Base-by-base conservation (phyloP, 2,797 vertebrate species). In the Manis pentadactyla region DNA sequence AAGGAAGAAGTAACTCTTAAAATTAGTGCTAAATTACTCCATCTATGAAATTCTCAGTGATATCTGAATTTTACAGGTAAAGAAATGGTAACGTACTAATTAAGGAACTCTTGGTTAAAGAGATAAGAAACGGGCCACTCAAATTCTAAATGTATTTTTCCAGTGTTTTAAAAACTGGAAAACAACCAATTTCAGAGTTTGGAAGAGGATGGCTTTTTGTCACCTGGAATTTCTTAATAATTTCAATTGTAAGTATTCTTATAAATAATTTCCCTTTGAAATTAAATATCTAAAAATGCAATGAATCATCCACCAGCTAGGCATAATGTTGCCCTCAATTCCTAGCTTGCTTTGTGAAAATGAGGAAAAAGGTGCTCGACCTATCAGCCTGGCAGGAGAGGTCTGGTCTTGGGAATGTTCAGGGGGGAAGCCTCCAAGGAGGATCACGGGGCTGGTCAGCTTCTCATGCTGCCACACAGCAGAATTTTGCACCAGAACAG, bases 141-240 rank as follows among this genome's bases (percentile, higher is more conserved):
- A 49, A 46, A 85, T 82, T 69, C n/a, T 87, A 31, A 81, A 12
- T 81, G 46, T 18, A 71, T 27, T 71, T 39, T 1, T 8, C 9
- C 17, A 69, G 10, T 37, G 42, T 78, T 93, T 87, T 18, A 69
- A 96, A 96, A 90, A 59, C 75, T 90, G 6, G 42, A 68, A 92
- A 75, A 82, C 96, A 95, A 14, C 3, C n/a, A 53, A 11, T 87
- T 90, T 82, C 53, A 87, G 73, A 90, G 5, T 82, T 87, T 64
- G 57, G 10, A 95, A 37, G 5, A 83, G 2, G 39, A 66, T 59
- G 1, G 13, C 15, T 86, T 53, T 91, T 93, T 81, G 84, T 69
- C 42, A 87, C 61, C 46, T 92, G 29, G 19, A 78, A 55, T 92
- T 95, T 79, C 39, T 87, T 81, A 94, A 51, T 83, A 82, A 94